Evolutionary conservation across 2,888 invertebrate species (phyloP), one percentile per base, ranked within the genome.

Genomic region (Lampropteryx suffumata): DNA sequence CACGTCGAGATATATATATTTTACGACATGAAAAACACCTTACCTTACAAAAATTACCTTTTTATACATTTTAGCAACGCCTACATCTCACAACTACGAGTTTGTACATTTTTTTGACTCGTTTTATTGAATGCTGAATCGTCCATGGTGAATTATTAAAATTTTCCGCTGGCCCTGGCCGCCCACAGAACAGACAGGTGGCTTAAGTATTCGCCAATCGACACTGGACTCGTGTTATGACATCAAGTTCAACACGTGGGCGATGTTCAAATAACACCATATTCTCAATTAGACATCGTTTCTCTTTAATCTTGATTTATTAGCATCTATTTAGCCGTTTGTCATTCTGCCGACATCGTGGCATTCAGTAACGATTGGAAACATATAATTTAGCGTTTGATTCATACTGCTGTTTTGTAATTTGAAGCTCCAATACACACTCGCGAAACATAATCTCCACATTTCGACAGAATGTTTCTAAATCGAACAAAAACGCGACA

Each of bases 161-260:
- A 71, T 70, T 74, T 75, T 72, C 71, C 67, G 66, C 29, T 66
- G 79, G 61, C 82, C 79, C 65, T 79, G 81, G 70, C 69, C 86
- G 80, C 86, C 88, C 84, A 88, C 87, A 68, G 68, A 64, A 73
- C 87, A 88, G 86, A 73, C 87, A 88, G 86, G 87, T 89, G 86
- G 79, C 65, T 67, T 67, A 64, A 64, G 71, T 73, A 67, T 76
- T 73, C 67, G 67, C 71, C 73, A 76, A 74, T 73, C 66, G 61
- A 65, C 60, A 64, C 68, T 67, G 62, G 65, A 61, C 62, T 63
- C 57, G 17, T 60, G 64, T 69, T 69, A 64, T 68, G 71, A 69
- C 77, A 71, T 68, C 71, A 65, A 64, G 63, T 65, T 64, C 59
- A 59, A 67, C 64, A 65, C 68, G 73, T 76, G 72, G 77, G 75